A percentile compares a stretch with the other conserved stretches of the same genome.
Evolutionary conservation across 2,797 vertebrate genomes (phyloP).

Genomic region (Micrastur ruficollis): DNA sequence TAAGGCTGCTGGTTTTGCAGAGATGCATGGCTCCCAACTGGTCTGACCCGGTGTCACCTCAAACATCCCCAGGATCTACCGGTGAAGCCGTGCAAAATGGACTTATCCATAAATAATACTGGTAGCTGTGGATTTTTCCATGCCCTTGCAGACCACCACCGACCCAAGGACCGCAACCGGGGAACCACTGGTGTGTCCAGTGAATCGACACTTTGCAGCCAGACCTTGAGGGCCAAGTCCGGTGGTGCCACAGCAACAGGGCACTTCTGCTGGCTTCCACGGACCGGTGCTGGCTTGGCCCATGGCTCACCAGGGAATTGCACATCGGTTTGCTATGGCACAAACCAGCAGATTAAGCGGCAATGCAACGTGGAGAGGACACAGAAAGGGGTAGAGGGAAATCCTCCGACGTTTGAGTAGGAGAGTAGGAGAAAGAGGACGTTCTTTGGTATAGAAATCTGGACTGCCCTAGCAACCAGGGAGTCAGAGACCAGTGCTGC

Average conservation of each 20-base stretch:
- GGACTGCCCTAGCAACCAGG: background rate
- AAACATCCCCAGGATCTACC: background rate
- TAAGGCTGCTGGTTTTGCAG: background rate
- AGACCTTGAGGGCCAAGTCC: background rate
- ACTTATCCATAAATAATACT: background rate
- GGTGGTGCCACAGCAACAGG: background rate
- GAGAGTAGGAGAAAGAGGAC: background rate
- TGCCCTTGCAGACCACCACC: background rate
- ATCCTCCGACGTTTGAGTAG: background rate
- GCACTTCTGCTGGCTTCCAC: background rate
- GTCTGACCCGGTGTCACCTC: background rate
- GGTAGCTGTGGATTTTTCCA: background rate
- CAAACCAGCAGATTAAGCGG: background rate
- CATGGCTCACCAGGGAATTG: background rate
- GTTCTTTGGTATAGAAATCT: background rate
- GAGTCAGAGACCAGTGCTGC: background rate
- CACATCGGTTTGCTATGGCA: background rate
- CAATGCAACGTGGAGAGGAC: background rate
- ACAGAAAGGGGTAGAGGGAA: background rate
- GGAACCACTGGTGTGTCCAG: background rate
- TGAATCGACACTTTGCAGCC: background rate
- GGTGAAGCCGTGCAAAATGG: background rate
- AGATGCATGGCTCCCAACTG: rapidly evolving
- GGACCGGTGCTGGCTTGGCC: background rate
- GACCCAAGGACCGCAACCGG: background rate